Percentiles rank a stretch among this genome's conserved stretches.
Evolutionary conservation across 2,888 invertebrate genomes (phyloP).

Genomic region (Pegoplata infirma): DNA sequence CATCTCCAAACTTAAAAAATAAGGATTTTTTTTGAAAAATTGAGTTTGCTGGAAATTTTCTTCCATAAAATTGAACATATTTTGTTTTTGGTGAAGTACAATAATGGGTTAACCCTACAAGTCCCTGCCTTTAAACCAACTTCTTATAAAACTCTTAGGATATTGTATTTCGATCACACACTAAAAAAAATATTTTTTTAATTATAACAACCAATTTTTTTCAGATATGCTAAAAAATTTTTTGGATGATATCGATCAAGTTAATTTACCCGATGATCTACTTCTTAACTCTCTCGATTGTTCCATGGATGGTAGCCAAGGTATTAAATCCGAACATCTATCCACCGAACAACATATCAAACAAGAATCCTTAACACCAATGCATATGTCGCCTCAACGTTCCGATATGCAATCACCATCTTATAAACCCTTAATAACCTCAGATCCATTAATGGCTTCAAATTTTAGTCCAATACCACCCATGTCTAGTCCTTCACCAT

Average conservation of each 20-base stretch:
- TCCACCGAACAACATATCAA: slow-evolving; percentile 67
- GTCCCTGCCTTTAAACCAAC: too few species aligned
- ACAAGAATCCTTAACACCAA: slow-evolving; percentile 64
- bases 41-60: too few species aligned
- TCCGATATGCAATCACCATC: slow-evolving; percentile 59
- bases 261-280: slow-evolving; percentile 70
- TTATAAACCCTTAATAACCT: slow-evolving; percentile 68
- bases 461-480: slow-evolving; percentile 67
- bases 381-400: slow-evolving; percentile 53
- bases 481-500: slow-evolving; percentile 53
- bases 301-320: slow-evolving; percentile 62
- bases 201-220: too few species aligned
- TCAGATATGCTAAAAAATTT: slow-evolving; percentile 74
- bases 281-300: slow-evolving; percentile 64
- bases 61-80: background rate
- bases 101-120: too few species aligned
- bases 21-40: too few species aligned
- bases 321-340: slow-evolving; percentile 65
- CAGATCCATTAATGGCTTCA: slow-evolving; percentile 73
- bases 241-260: slow-evolving; percentile 73
- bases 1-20: too few species aligned
- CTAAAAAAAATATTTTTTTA: too few species aligned
- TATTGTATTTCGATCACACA: too few species aligned
- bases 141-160: too few species aligned
- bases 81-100: background rate